phyloP scores from a whole-genome alignment of 1,140 invertebrate genomes.

The Pectinophora gossypiella region DNA sequence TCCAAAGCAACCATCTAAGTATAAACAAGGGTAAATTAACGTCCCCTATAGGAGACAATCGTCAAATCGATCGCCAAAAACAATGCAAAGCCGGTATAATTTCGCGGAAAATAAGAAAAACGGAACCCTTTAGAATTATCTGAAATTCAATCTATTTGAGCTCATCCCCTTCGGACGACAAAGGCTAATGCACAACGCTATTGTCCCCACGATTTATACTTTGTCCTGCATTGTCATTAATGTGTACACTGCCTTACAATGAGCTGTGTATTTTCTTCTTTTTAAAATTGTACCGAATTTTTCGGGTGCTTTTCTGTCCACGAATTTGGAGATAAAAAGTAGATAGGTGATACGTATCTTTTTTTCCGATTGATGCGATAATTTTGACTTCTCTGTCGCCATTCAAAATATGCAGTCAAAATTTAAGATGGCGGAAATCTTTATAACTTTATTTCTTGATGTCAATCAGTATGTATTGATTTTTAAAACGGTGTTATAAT shows the following conservation, averaged over 20 bases:
- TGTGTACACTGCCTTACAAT: constrained; percentile 41
- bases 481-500: too few species aligned
- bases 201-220: constrained; percentile 60
- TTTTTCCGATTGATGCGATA: too few species aligned
- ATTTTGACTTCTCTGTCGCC: neutral
- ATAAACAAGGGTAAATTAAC: too few species aligned
- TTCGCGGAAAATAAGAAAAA: constrained; percentile 42
- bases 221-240: constrained; percentile 45
- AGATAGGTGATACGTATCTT: too few species aligned
- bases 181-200: constrained; percentile 42
- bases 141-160: constrained; percentile 58
- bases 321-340: too few species aligned
- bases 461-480: too few species aligned
- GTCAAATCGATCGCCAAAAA: constrained; percentile 23
- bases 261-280: constrained; percentile 17
- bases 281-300: constrained; percentile 38
- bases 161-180: constrained; percentile 47
- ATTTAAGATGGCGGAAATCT: too few species aligned
- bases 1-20: too few species aligned
- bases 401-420: neutral
- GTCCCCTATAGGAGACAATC: constrained; percentile 3
- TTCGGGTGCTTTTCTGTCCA: too few species aligned
- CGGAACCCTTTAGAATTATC: constrained; percentile 51
- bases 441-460: too few species aligned
- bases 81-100: constrained; percentile 20